Evolutionary conservation across 92 coral and sea anemone species (phyloP), one percentile per base, ranked within the genome.

Genomic region (Blastomussa wellsi): DNA sequence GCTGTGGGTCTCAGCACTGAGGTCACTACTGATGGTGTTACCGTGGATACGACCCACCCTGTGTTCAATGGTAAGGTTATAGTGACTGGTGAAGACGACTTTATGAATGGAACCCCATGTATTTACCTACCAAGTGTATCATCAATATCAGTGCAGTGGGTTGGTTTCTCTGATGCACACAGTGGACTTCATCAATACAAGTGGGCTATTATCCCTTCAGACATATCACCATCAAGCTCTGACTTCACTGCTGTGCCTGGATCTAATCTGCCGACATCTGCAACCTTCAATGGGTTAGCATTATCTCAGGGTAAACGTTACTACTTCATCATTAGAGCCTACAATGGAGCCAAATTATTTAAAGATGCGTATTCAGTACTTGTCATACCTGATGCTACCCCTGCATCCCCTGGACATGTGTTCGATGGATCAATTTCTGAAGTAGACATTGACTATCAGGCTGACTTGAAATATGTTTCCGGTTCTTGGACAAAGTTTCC

Each of bases 181-280:
- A 95, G 98, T 78, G 97, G 98, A 16, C 85, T 95, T 66, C 85
- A 72, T 51, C 89, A 88, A 82, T 95, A 95, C 59, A 85, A 89
- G 39, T 95, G 98, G 98, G 84, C 94, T 20, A 73, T 95, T 44
- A 72, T 84, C 67, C 89, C 82, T 44, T 84, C 90, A 29, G 68
- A 55, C 39, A 76, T 44, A 42, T 49, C 19, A 22, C 59, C 79
- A 9, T 81, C 77, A 52, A 59, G 74, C n/a, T 44, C 89, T 5
- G 88, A 85, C 64, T 86, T 89, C 72, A 66, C 55, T 26, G 78
- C 77, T 41, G 93, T 90, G 14, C 79, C 95, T 13, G 98, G 97
- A 49, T 85, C 85, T 2, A 82, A 80, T 38, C 80, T 95, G 11
- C 89, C 95, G 32, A 91, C 93, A 59, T 84, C 93, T 8, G 97